Evolutionary conservation across 2,888 invertebrate genomes (phyloP), one percentile per base, ranked within the genome.

Genomic region (Eustalomyia histrio): DNA sequence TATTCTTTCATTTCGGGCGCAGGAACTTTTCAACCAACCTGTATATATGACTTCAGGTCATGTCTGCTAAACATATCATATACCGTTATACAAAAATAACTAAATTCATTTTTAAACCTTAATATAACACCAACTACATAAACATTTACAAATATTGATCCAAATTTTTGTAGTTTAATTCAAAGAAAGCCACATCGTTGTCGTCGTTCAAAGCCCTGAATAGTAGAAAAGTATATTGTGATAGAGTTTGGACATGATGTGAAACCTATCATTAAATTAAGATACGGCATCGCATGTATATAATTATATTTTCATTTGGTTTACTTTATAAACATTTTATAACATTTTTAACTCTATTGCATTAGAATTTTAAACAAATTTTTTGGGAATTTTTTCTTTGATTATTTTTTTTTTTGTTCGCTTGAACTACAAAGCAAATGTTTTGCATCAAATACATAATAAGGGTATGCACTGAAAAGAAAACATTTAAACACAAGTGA

Each of bases 221-320:
- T n/a, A 47, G n/a, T 39, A 47, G 43, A 47, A 47, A n/a, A 14
- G 43, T 47, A 5, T 29, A 29, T 29, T 47, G n/a, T 47, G 16
- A 16, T 52, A 65, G 50, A 58, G 52, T 29, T 29, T 58, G 50
- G 1, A 64, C 47, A 64, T 61, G 33, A 78, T 81, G 60, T 78
- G 71, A 81, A 81, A 81, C 81, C 81, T 67, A 81, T 81, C 57
- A 81, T 81, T 81, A 81, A 81, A 81, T 78, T 81, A 71, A 81
- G 81, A 52, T 53, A 74, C 78, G 75, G 69, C 67, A 67, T 76
- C 61, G 78, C 67, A 79, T 79, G 73, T 79, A 61, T 79, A 79
- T 79, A 79, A 79, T 79, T 79, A 79, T 79, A 55, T 79, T 68
- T 67, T 79, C 55, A 61, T 73, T 78, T 61, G 67, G 65, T 73